These are phyloP conservation scores for Urosaurus nigricauda DNA, from an alignment of 2,797 vertebrate species.

Conservation along the genomic window DNA sequence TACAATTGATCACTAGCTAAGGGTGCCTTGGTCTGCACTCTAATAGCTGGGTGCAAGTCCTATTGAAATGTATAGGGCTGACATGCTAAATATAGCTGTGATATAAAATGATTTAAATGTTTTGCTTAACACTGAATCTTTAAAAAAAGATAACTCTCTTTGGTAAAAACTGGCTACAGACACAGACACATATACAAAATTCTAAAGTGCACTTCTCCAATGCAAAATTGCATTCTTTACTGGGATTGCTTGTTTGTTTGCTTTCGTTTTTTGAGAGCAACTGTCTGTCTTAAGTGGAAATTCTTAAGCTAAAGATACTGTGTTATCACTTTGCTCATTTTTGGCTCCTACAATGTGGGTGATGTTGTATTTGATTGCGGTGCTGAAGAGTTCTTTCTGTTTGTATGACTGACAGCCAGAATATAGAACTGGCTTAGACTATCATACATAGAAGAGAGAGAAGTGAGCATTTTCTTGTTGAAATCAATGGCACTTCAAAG, in stretches of 20 bases:
- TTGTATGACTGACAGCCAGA: background rate
- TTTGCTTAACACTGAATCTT: background rate
- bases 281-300: background rate
- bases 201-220: background rate
- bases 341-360: background rate
- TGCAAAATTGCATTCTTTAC: background rate
- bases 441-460: background rate
- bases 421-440: background rate
- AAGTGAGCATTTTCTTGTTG: background rate
- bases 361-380: background rate
- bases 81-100: background rate
- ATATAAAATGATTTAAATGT: background rate
- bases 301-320: background rate
- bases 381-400: background rate
- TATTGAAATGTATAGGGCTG: background rate
- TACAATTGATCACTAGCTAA: background rate
- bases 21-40: background rate
- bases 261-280: background rate
- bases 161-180: no score
- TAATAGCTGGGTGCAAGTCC: background rate
- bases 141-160: no score
- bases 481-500: background rate
- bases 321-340: background rate
- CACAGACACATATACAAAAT: background rate
- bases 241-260: background rate